Conservation (phyloP, 2,113 vertebrate species). For the Ranitomeya imitator region DNA sequence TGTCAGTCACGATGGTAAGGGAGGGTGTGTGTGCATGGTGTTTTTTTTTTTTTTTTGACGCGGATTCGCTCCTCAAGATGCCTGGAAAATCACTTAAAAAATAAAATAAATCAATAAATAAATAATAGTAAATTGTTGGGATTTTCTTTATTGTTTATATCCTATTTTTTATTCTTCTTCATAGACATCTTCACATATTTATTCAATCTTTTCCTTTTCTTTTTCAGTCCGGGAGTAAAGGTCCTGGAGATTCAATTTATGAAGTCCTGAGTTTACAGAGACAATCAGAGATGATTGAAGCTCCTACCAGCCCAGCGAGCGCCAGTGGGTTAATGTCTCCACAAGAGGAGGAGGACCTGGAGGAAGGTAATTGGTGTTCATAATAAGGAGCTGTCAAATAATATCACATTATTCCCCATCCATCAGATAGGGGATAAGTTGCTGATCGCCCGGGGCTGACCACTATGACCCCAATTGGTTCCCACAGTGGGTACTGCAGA, state of each 20-base stretch:
- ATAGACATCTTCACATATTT: neutral
- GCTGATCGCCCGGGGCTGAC: too few species aligned
- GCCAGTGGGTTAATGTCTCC: conserved; percentile 74
- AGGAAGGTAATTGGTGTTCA: conserved; percentile 81
- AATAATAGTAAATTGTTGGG: too few species aligned
- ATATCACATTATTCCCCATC: too few species aligned
- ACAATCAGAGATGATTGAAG: conserved; percentile 81
- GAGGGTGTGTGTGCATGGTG: too few species aligned
- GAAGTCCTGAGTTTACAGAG: conserved; percentile 93
- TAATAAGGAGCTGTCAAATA: neutral
- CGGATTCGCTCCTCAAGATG: too few species aligned
- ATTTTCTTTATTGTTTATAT: neutral
- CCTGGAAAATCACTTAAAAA: too few species aligned
- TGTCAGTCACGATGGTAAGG: too few species aligned
- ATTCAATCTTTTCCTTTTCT: conserved; percentile 52
- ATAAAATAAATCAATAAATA: too few species aligned
- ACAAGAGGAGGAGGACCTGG: conserved; percentile 88
- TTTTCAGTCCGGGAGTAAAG: conserved; percentile 79
- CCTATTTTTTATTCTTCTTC: neutral
- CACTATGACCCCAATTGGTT: too few species aligned
- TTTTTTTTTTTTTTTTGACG: too few species aligned
- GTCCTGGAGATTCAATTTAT: conserved; percentile 84
- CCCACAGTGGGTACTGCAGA: too few species aligned
- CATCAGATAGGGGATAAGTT: too few species aligned
- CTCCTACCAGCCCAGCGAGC: conserved; percentile 71